Percentiles rank a stretch among this genome's conserved stretches.
Evolutionary conservation across 2,113 vertebrate genomes (phyloP).

Genomic region (Nestor notabilis): DNA sequence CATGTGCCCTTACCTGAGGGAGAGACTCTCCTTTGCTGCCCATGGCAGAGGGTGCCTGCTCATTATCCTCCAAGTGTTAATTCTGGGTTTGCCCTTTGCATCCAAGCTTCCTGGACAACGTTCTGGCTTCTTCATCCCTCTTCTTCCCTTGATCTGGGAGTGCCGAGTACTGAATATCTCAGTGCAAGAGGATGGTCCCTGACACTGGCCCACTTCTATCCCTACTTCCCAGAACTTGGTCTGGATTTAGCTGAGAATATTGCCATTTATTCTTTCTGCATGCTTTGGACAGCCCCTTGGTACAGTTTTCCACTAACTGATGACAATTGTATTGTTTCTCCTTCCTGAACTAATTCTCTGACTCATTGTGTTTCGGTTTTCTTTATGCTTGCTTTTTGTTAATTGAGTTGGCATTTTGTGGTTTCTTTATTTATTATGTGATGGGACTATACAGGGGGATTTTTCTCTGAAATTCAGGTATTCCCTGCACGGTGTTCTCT

Average conservation of each 20-base stretch:
- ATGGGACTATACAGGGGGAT: slow-evolving; percentile 29
- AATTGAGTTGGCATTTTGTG: slow-evolving; percentile 55
- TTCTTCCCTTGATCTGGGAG: background rate
- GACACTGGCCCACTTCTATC: background rate
- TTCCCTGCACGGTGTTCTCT: background rate
- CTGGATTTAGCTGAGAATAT: background rate
- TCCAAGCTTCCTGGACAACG: background rate
- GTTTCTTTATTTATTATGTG: slow-evolving; percentile 58
- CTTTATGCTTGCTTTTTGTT: slow-evolving; percentile 40
- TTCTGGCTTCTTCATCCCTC: background rate
- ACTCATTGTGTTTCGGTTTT: slow-evolving; percentile 13
- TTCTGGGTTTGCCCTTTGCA: background rate
- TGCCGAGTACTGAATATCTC: rapidly evolving
- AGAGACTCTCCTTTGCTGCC: background rate
- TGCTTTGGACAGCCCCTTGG: background rate
- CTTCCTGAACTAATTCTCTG: slow-evolving; percentile 61
- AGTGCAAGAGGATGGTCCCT: background rate
- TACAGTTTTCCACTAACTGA: slow-evolving; percentile 29
- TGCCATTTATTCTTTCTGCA: background rate
- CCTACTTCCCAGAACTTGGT: background rate
- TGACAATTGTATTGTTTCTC: slow-evolving; percentile 22
- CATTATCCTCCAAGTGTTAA: background rate
- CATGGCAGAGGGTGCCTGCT: background rate
- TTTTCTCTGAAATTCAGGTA: slow-evolving; percentile 66
- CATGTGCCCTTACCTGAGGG: background rate